Conservation (phyloP, 2,113 vertebrate species). For the Sarotherodon lohbergeri region DNA sequence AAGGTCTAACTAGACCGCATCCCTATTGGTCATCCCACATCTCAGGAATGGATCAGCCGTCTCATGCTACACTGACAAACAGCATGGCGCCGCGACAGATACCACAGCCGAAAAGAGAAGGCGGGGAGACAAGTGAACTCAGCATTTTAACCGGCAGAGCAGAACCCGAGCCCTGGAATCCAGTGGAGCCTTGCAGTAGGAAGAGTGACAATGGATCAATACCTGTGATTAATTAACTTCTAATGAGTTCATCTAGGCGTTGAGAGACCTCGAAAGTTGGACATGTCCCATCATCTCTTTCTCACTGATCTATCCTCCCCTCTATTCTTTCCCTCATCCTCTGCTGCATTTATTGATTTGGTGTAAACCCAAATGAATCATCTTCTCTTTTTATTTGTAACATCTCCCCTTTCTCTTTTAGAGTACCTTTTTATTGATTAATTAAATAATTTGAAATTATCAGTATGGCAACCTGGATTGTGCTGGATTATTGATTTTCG, state of each 20-base stretch:
- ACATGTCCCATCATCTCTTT: slow-evolving; percentile 39
- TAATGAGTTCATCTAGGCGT: slow-evolving; percentile 75
- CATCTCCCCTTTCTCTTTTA: background rate
- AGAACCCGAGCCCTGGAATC: slow-evolving; percentile 56
- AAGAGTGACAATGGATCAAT: slow-evolving; percentile 74
- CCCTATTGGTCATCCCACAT: background rate
- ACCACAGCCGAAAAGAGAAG: background rate
- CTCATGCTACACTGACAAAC: slow-evolving; percentile 42
- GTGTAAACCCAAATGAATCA: slow-evolving; percentile 4
- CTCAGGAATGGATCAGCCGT: slow-evolving; percentile 10
- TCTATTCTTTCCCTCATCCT: background rate
- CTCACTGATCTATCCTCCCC: slow-evolving; percentile 12
- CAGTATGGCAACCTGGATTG: background rate
- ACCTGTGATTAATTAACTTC: slow-evolving; percentile 78
- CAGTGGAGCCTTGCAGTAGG: slow-evolving; percentile 31
- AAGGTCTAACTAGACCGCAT: background rate
- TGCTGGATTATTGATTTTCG: background rate
- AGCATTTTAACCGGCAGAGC: slow-evolving; percentile 32
- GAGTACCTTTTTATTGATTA: background rate
- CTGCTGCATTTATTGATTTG: background rate
- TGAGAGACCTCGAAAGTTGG: slow-evolving; percentile 57
- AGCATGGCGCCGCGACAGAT: slow-evolving; percentile 40
- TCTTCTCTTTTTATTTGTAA: background rate
- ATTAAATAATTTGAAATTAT: background rate
- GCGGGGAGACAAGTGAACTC: slow-evolving; percentile 4